These are phyloP conservation scores for Euplagia quadripunctaria DNA, from an alignment of 2,888 invertebrate species.

Conservation along the genomic window DNA sequence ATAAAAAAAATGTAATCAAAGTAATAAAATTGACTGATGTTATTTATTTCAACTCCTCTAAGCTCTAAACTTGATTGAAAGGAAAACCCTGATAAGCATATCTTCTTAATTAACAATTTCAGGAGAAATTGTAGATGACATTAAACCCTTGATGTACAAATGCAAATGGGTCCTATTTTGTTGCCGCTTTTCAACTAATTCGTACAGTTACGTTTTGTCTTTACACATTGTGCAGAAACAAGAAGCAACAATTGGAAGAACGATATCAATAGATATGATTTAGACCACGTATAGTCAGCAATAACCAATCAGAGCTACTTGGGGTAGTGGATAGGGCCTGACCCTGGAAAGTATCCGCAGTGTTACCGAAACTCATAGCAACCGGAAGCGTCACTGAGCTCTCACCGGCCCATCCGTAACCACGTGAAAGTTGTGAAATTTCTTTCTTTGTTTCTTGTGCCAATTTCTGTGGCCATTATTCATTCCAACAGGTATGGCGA, in stretches of 20 bases:
- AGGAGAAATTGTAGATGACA: background rate
- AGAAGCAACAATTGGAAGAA: background rate
- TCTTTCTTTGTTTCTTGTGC: background rate
- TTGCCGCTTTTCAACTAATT: background rate
- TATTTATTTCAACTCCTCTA: conserved; percentile 35
- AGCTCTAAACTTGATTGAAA: background rate
- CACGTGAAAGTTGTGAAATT: background rate
- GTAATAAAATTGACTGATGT: conserved; percentile 42
- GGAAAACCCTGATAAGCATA: too few relatives aligned
- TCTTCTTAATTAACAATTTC: too few relatives aligned
- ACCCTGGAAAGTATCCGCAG: background rate
- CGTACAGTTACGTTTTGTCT: too few relatives aligned
- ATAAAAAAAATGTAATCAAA: conserved; percentile 81
- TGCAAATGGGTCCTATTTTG: background rate
- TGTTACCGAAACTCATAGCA: background rate
- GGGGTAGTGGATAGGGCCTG: background rate
- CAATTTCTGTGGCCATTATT: background rate
- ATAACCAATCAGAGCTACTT: background rate
- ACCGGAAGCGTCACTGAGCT: background rate
- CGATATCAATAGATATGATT: background rate
- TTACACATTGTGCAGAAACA: too few relatives aligned
- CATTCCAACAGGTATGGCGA: background rate
- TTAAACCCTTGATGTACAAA: background rate
- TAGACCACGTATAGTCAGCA: background rate
- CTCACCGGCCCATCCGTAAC: background rate